A percentile compares a stretch with the other conserved stretches of the same genome.
These are phyloP conservation scores for Hemibagrus wyckioides DNA, from an alignment of 2,113 vertebrate species.

Conservation along the genomic window DNA sequence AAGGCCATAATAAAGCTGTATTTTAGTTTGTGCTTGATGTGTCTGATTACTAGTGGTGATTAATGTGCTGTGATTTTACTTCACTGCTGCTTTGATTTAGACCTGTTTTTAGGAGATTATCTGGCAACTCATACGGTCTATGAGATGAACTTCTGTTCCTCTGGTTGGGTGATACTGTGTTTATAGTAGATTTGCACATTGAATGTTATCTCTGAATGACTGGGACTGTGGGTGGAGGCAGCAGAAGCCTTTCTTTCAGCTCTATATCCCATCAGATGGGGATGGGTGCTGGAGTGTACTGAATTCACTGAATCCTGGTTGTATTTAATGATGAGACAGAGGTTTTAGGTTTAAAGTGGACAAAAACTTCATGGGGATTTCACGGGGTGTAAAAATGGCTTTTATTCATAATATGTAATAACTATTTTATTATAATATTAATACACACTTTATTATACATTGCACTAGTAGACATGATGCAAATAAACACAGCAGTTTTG, in stretches of 20 bases:
- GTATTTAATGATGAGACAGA: background rate
- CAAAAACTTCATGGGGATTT: background rate
- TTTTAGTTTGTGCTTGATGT: background rate
- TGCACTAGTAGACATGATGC: background rate
- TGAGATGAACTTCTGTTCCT: background rate
- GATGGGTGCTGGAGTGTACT: background rate
- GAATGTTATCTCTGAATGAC: background rate
- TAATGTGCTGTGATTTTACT: background rate
- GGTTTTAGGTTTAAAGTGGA: background rate
- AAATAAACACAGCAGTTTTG: conserved; percentile 13
- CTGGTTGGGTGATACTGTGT: background rate
- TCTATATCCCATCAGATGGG: background rate
- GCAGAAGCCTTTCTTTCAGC: background rate
- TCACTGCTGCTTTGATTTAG: background rate
- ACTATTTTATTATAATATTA: conserved; percentile 24
- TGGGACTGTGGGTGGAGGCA: background rate
- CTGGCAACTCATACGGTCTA: background rate
- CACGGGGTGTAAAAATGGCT: conserved; percentile 12
- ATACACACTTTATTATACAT: conserved; percentile 10
- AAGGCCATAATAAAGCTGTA: background rate
- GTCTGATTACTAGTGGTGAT: background rate
- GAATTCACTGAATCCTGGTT: background rate
- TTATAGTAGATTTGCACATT: background rate
- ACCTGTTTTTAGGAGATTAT: background rate
- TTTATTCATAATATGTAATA: conserved; percentile 20